Evolutionary conservation across 2,113 vertebrate genomes (phyloP).

Genomic region (Myrmophylax atrothorax): DNA sequence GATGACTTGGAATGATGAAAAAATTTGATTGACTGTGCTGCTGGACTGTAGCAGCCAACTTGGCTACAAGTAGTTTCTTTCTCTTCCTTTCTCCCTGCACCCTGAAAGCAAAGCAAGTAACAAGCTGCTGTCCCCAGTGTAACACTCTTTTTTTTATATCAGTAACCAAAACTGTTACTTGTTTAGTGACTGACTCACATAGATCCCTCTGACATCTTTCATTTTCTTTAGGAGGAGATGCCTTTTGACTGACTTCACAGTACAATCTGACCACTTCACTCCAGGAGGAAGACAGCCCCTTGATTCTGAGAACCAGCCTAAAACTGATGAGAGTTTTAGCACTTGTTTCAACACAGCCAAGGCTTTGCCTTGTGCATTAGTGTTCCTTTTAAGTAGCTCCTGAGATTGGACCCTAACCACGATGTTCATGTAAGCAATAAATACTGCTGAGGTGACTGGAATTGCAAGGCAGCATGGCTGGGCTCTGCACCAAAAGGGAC

Average conservation of each 20-base stretch:
- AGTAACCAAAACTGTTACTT: neutral
- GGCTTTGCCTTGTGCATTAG: neutral
- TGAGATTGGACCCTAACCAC: neutral
- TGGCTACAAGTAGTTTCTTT: neutral
- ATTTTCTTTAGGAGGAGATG: neutral
- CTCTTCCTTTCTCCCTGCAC: neutral
- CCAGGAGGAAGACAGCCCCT: neutral
- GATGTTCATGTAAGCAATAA: neutral
- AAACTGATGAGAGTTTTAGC: neutral
- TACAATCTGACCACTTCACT: neutral
- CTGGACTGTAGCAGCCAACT: constrained; percentile 1
- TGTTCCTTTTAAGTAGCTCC: neutral
- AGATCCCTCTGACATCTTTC: neutral
- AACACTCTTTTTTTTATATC: neutral
- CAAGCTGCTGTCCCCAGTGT: neutral
- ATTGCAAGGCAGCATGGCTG: neutral
- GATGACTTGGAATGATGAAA: constrained; percentile 6
- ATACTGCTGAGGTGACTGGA: neutral
- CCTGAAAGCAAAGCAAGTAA: neutral
- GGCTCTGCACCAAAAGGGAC: neutral
- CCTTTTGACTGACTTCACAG: neutral
- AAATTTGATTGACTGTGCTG: constrained; percentile 15
- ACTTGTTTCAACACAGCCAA: neutral
- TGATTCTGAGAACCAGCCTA: neutral
- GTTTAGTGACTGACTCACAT: neutral